phyloP scores from a whole-genome alignment of 2,888 invertebrate species.

The Pollenia griseotomentosa region DNA sequence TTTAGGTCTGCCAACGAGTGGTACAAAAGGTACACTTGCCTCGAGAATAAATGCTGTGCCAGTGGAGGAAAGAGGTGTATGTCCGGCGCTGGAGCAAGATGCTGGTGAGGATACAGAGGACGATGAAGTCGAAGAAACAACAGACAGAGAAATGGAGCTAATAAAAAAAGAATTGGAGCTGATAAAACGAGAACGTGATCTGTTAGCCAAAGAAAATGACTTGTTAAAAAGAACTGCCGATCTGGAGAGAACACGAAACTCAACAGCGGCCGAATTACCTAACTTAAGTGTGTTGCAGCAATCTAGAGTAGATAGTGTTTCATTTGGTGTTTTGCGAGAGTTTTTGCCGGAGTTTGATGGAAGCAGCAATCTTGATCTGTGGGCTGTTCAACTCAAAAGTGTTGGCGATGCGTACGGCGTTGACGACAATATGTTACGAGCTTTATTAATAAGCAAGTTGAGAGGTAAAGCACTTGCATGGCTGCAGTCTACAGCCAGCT shows the following conservation, averaged over 20 bases:
- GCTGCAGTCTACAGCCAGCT: constrained; percentile 15
- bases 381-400: neutral
- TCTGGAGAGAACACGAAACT: neutral
- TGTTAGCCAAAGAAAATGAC: constrained; percentile 29
- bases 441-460: constrained; percentile 14
- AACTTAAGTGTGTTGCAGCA: neutral
- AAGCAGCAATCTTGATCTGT: neutral
- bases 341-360: constrained; percentile 33
- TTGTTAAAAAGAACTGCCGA: neutral
- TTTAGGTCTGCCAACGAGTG: constrained; percentile 7
- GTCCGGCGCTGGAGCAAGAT: neutral
- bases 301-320: neutral
- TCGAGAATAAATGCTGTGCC: neutral
- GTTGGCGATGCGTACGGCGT: neutral
- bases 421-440: neutral
- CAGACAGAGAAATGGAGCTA: neutral
- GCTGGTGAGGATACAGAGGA: neutral
- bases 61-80: neutral
- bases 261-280: neutral
- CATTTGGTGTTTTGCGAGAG: constrained; percentile 4
- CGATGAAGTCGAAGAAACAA: too few species aligned
- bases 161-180: neutral
- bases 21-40: neutral
- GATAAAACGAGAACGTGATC: constrained; percentile 6
- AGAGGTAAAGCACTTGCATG: constrained; percentile 16